These are phyloP conservation scores for Gastracanthus pulcherrimus DNA, from an alignment of 2,888 invertebrate species.

Conservation along the genomic window DNA sequence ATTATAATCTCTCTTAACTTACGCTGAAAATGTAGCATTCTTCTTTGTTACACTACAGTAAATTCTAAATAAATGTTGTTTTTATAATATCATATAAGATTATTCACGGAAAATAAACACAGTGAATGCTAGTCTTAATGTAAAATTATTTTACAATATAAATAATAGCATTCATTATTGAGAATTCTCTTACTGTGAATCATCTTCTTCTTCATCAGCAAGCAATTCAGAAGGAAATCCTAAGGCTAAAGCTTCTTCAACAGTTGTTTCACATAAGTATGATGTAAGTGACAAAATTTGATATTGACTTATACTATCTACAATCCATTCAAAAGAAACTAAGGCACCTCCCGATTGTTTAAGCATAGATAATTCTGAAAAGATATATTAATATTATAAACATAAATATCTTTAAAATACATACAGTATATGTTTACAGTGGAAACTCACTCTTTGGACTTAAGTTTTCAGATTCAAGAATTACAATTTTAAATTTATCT, in stretches of 20 bases:
- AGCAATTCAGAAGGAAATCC: slow-evolving; percentile 64
- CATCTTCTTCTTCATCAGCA: slow-evolving; percentile 44
- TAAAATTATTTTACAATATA: background rate
- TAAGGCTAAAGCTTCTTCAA: slow-evolving; percentile 59
- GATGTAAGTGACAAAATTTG: slow-evolving; percentile 62
- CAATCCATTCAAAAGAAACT: slow-evolving; percentile 67
- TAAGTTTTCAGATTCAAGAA: slow-evolving; percentile 43
- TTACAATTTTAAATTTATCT: slow-evolving; percentile 29
- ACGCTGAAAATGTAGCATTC: background rate
- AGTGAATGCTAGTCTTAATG: background rate
- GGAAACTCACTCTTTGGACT: slow-evolving; percentile 31
- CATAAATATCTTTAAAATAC: background rate
- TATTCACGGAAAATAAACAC: background rate
- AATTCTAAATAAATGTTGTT: background rate
- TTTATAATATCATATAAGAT: too few species aligned
- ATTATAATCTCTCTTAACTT: background rate
- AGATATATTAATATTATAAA: slow-evolving; percentile 1
- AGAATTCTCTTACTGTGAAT: background rate
- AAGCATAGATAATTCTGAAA: slow-evolving; percentile 48
- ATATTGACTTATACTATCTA: slow-evolving; percentile 70
- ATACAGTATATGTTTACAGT: too few species aligned
- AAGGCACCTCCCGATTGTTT: slow-evolving; percentile 61
- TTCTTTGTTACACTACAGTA: background rate
- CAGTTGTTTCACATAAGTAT: slow-evolving; percentile 62
- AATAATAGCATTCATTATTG: background rate